A percentile compares a stretch with the other conserved stretches of the same genome.
phyloP scores from a whole-genome alignment of 2,113 vertebrate species.

The Scomber scombrus region DNA sequence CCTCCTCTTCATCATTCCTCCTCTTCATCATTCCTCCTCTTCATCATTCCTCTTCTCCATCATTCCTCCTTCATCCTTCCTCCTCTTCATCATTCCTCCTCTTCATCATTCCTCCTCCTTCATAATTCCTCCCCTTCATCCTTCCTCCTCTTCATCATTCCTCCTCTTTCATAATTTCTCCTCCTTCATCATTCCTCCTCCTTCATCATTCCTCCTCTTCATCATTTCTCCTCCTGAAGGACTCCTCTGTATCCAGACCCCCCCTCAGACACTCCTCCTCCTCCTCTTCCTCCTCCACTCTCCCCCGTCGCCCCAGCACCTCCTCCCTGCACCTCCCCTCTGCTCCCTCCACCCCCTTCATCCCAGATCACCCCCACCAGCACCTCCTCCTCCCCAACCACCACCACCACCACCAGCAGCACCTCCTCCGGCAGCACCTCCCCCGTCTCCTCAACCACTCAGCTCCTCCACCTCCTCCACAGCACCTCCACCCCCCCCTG shows the following conservation, averaged over 20 bases:
- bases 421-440: constrained; percentile 26
- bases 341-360: constrained; percentile 82
- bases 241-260: constrained; percentile 66
- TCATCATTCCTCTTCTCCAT: too few species aligned
- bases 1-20: too few species aligned
- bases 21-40: too few species aligned
- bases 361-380: constrained; percentile 81
- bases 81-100: too few species aligned
- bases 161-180: not conserved
- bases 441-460: constrained; percentile 80
- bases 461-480: constrained; percentile 79
- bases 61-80: too few species aligned
- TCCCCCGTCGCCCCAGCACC: constrained; percentile 81
- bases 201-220: constrained; percentile 12
- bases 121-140: not conserved
- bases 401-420: constrained; percentile 68
- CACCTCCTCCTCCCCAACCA: constrained; percentile 60
- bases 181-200: not conserved
- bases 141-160: not conserved
- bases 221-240: constrained; percentile 55
- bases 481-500: constrained; percentile 83
- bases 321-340: constrained; percentile 67
- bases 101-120: not conserved
- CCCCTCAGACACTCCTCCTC: constrained; percentile 80
- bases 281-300: constrained; percentile 67